Percentiles rank a stretch among this genome's conserved stretches.
Evolutionary conservation across 1,140 invertebrate species (phyloP).

Genomic region (Paraescarpia echinospica): DNA sequence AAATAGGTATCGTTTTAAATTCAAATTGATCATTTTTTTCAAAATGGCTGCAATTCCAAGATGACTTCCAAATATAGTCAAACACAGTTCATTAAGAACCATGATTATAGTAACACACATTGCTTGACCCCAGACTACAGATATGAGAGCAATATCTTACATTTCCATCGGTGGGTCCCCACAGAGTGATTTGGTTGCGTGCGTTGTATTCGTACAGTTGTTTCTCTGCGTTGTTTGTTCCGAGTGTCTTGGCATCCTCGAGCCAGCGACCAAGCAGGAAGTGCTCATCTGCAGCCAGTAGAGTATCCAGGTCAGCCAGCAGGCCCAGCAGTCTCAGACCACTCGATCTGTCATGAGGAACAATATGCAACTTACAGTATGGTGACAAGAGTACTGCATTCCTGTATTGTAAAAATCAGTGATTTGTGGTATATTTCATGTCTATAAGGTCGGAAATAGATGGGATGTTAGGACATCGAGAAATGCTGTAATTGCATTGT

Average conservation of each 20-base stretch:
- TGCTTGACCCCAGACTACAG: too few species aligned
- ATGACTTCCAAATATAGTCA: background rate
- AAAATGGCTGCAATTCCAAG: background rate
- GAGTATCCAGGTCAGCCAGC: constrained; percentile 69
- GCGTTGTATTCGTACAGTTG: constrained; percentile 79
- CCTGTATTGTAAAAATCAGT: too few species aligned
- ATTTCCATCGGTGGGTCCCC: constrained; percentile 79
- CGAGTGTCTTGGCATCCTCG: constrained; percentile 65
- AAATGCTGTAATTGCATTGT: background rate
- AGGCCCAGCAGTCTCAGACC: constrained; percentile 56
- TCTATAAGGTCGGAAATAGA: background rate
- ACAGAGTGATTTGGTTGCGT: constrained; percentile 87
- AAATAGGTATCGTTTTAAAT: background rate
- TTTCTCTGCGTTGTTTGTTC: constrained; percentile 58
- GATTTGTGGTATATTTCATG: background rate
- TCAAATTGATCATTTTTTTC: too few species aligned
- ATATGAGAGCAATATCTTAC: background rate
- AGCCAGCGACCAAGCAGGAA: constrained; percentile 79
- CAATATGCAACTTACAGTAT: background rate
- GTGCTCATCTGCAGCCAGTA: constrained; percentile 69
- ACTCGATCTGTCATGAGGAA: constrained; percentile 3
- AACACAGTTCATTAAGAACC: background rate
- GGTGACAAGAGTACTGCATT: background rate
- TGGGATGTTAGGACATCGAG: background rate
- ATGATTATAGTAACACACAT: too few species aligned